These are phyloP conservation scores for Seladonia tumulorum DNA, from an alignment of 2,888 invertebrate species.

Conservation along the genomic window DNA sequence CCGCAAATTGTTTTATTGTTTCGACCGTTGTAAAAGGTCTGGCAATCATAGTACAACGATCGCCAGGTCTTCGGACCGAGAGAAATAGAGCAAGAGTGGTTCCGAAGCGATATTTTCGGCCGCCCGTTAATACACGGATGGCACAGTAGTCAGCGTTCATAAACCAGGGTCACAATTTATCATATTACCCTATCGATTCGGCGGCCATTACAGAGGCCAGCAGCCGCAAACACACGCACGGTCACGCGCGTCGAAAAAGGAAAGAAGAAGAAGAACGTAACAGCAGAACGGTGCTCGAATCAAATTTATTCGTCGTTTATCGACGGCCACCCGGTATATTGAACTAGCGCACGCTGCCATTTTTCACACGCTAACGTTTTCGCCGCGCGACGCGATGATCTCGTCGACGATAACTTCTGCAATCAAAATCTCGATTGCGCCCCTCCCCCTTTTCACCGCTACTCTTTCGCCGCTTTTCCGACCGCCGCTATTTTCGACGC, in stretches of 20 bases:
- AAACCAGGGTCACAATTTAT: constrained; percentile 14
- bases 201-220: background rate
- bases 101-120: background rate
- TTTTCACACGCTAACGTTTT: constrained; percentile 50
- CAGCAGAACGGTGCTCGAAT: background rate
- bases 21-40: too few relatives aligned
- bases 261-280: background rate
- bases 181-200: constrained; percentile 7
- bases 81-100: background rate
- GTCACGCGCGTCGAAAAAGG: background rate
- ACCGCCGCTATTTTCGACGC: constrained; percentile 2
- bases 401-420: constrained; percentile 58
- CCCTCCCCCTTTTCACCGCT: background rate
- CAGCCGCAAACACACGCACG: background rate
- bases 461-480: constrained; percentile 13
- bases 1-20: background rate
- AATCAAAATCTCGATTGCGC: constrained; percentile 53
- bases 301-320: constrained; percentile 48
- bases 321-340: constrained; percentile 54
- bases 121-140: background rate
- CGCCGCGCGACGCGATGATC: constrained; percentile 46
- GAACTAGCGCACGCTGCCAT: constrained; percentile 37
- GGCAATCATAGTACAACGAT: background rate
- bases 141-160: background rate
- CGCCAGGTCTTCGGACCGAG: background rate